Evolutionary conservation across 2,888 invertebrate species (phyloP).

Genomic region (Xanthia togata): DNA sequence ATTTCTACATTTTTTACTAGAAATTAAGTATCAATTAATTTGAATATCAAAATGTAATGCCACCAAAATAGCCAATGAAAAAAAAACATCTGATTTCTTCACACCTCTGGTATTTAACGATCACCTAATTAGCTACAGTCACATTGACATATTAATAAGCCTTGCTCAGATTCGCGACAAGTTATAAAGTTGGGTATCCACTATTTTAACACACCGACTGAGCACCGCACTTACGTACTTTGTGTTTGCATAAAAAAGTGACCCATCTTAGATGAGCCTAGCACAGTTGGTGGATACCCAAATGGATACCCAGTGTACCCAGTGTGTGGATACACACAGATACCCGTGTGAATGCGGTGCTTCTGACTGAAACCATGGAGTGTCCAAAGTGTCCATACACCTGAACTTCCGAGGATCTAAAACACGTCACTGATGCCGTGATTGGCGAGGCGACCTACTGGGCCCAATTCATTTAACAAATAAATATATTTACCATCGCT

Average conservation of each 20-base stretch:
- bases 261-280: neutral
- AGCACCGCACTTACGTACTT: neutral
- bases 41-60: neutral
- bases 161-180: conserved; percentile 38
- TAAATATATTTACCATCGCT: neutral
- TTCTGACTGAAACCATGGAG: too few species aligned
- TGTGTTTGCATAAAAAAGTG: neutral
- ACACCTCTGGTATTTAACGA: conserved; percentile 22
- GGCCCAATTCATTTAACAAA: neutral
- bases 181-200: neutral
- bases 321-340: too few species aligned
- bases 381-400: neutral
- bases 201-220: too few species aligned
- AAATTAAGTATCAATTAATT: conserved; percentile 6
- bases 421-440: neutral
- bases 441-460: neutral
- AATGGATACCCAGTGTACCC: too few species aligned
- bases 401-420: neutral
- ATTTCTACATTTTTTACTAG: neutral
- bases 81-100: conserved; percentile 21
- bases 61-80: neutral
- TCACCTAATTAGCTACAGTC: conserved; percentile 36
- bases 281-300: neutral
- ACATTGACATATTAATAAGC: conserved; percentile 42
- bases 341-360: too few species aligned